Evolutionary conservation across 1,140 invertebrate genomes (phyloP).

Genomic region (Aphelenchoides avenae): DNA sequence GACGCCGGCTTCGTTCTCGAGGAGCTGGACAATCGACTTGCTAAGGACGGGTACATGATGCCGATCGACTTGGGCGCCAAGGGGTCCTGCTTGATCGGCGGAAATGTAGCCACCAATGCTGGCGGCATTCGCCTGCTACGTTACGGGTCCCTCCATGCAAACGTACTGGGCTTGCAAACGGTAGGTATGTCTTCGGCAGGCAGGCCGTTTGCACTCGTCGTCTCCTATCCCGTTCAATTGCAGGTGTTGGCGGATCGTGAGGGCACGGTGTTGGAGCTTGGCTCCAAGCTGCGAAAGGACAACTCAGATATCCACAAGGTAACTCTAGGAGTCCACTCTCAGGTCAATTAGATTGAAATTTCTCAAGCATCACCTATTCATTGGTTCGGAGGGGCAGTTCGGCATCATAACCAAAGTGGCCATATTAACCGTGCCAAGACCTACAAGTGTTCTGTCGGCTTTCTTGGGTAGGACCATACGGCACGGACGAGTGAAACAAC

Average conservation of each 20-base stretch:
- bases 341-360: too few relatives aligned
- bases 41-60: slow-evolving; percentile 75
- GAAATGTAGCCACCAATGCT: slow-evolving; percentile 92
- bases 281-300: slow-evolving; percentile 84
- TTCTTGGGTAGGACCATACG: slow-evolving; percentile 17
- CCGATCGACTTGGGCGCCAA: slow-evolving; percentile 93
- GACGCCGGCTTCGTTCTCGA: slow-evolving; percentile 89
- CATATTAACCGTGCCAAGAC: slow-evolving; percentile 65
- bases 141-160: slow-evolving; percentile 90
- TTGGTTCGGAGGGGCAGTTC: slow-evolving; percentile 92
- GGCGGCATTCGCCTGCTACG: slow-evolving; percentile 84
- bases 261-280: slow-evolving; percentile 72
- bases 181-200: slow-evolving; percentile 62
- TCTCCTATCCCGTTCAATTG: slow-evolving; percentile 18
- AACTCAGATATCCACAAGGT: slow-evolving; percentile 84
- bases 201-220: background rate
- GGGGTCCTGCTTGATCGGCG: slow-evolving; percentile 92
- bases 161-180: slow-evolving; percentile 83
- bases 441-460: slow-evolving; percentile 20
- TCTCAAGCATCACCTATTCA: slow-evolving; percentile 92
- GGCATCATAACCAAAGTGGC: slow-evolving; percentile 87
- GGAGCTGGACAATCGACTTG: slow-evolving; percentile 73
- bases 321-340: too few relatives aligned
- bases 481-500: background rate
- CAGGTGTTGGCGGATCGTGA: slow-evolving; percentile 83